Base-by-base conservation (phyloP, 2,113 vertebrate genomes). In the Oncorhynchus clarkii region DNA sequence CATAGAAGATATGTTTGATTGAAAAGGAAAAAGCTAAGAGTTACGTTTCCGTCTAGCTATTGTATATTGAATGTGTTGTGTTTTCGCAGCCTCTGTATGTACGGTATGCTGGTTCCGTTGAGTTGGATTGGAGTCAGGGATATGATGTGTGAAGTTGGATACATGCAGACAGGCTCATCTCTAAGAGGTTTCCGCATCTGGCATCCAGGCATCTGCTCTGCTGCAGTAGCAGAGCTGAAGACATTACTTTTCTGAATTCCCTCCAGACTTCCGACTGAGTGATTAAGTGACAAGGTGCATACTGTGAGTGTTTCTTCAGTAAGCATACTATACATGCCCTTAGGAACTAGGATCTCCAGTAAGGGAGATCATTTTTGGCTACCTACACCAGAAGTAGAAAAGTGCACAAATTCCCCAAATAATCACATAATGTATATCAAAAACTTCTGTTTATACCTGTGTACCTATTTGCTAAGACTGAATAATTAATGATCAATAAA, bases 231-330 rank as follows among this genome's bases (percentile, higher is more conserved):
- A 22, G 0, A 11, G 5, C 57, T 1, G 34, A 34, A 34, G 6
- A 7, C 20, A 60, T 60, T 18, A 4, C 20, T 60, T 14, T 18
- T 11, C 14, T 60, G 57, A 2, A n/a, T 24, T 51, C 9, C 11
- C 49, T 29, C 34, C 29, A 67, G 16, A 59, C 71, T 80, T 73
- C 72, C 77, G 57, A 45, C 65, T 57, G 71, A 70, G 69, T 67
- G 6, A 34, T 34, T 34, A 34, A 34, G 67, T 2, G 64, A 27
- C 67, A 78, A 3, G 65, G 3, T 8, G 39, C 66, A n/a, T 67
- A n/a, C 11, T 0, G 24, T 24, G 68, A 71, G 48, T 27, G 65
- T 64, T 48, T 72, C 67, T 60, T 54, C 12, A 18, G 4, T 22
- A 60, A 60, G 16, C 16, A 22, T 60, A 60, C 57, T 20, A 14